phyloP scores from a whole-genome alignment of 2,797 vertebrate species.

The Fistularia commersonii region DNA sequence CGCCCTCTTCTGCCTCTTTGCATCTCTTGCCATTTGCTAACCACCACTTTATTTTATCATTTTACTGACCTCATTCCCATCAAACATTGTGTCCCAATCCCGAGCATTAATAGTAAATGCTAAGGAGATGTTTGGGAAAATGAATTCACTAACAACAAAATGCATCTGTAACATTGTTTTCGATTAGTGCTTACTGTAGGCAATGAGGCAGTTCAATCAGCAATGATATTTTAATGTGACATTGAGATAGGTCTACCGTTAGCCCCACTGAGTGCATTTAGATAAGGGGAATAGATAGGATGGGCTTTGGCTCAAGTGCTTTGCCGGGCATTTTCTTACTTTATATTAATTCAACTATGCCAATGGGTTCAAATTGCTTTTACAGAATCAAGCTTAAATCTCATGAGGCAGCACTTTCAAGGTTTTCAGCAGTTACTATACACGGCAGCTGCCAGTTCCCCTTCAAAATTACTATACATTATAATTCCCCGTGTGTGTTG shows the following conservation, averaged over 20 bases:
- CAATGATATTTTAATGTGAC: constrained; percentile 38
- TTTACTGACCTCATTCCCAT: constrained; percentile 33
- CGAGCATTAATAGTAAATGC: constrained; percentile 5
- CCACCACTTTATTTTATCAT: constrained; percentile 17
- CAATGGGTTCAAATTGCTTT: constrained; percentile 49
- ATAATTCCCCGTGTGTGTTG: too few relatives aligned
- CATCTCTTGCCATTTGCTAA: constrained; percentile 41
- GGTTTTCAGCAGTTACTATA: constrained; percentile 4
- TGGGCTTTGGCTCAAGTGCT: constrained; percentile 31
- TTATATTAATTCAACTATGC: constrained; percentile 47
- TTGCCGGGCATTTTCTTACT: constrained; percentile 32
- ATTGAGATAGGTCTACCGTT: constrained; percentile 26
- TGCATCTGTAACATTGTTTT: constrained; percentile 40
- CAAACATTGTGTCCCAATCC: constrained; percentile 20
- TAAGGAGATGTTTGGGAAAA: constrained; percentile 8
- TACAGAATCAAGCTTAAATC: constrained; percentile 40
- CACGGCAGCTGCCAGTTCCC: not conserved
- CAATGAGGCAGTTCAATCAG: constrained; percentile 34
- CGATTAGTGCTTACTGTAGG: constrained; percentile 18
- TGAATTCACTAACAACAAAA: constrained; percentile 19
- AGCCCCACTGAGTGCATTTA: constrained; percentile 31
- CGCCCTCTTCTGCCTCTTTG: constrained; percentile 33
- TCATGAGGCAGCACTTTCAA: constrained; percentile 36
- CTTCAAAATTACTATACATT: constrained; percentile 2
- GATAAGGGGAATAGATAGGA: constrained; percentile 38